Percentiles rank a stretch among this genome's conserved stretches.
phyloP scores from a whole-genome alignment of 2,888 invertebrate species.

The Lissonota sp. region DNA sequence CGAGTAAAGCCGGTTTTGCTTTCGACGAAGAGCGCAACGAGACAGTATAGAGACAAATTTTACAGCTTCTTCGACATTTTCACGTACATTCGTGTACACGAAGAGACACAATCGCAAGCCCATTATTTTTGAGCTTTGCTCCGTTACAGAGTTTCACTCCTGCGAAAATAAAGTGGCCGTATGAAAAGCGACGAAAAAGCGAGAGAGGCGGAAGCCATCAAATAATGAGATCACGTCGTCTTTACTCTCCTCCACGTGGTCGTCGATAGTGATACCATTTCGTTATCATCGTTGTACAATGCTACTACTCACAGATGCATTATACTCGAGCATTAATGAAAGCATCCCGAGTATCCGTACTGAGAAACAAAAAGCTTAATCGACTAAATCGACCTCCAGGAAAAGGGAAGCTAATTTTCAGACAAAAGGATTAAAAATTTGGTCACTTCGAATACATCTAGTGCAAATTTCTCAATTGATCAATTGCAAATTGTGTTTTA shows the following conservation, averaged over 20 bases:
- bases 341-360: too few species aligned
- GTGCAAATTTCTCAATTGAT: too few species aligned
- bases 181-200: background rate
- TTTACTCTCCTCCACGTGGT: background rate
- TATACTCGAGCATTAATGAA: too few species aligned
- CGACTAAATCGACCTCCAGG: too few species aligned
- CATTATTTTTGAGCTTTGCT: slow-evolving; percentile 15
- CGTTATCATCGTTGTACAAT: background rate
- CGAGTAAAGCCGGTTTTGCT: slow-evolving; percentile 27
- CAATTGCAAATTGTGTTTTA: too few species aligned
- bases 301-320: background rate
- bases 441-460: too few species aligned
- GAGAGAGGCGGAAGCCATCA: slow-evolving; percentile 19
- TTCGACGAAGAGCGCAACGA: slow-evolving; percentile 23
- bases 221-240: slow-evolving; percentile 38
- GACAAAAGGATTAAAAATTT: too few species aligned
- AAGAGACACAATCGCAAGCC: background rate
- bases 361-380: too few species aligned
- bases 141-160: slow-evolving; percentile 10
- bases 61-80: slow-evolving; percentile 18
- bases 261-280: slow-evolving; percentile 22
- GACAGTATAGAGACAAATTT: background rate
- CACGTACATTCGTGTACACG: slow-evolving; percentile 2
- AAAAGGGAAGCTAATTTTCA: too few species aligned
- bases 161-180: background rate